A percentile compares a stretch with the other conserved stretches of the same genome.
Conservation (phyloP, 30 jellyfish, hydroid and myxozoan genomes). For the Turritopsis dohrnii region DNA sequence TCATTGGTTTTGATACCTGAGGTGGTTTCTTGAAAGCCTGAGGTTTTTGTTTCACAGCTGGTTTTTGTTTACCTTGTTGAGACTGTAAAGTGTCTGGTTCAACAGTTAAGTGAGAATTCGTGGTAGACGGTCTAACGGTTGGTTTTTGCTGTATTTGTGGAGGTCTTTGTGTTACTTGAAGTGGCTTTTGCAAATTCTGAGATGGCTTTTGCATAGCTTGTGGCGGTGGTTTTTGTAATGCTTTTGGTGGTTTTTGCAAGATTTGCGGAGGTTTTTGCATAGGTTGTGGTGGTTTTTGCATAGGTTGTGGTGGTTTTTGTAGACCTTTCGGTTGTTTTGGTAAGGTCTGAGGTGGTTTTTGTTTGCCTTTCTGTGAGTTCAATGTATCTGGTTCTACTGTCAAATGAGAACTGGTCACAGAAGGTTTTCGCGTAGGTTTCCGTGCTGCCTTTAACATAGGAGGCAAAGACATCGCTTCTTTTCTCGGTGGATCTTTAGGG, state of each 20-base stretch:
- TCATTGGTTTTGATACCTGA: not conserved
- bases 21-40: not conserved
- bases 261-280: not conserved
- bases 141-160: conserved; percentile 9
- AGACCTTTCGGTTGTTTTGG: not conserved
- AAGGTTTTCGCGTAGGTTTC: not conserved
- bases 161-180: not conserved
- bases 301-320: not conserved
- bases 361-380: not conserved
- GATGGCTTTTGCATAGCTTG: not conserved
- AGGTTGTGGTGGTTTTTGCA: not conserved
- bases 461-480: not conserved
- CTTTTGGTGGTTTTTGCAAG: not conserved
- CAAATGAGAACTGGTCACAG: not conserved
- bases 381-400: not conserved
- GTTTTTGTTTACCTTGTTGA: not conserved
- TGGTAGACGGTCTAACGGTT: not conserved
- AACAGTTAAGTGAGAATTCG: not conserved
- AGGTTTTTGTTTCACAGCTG: not conserved
- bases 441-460: not conserved
- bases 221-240: conserved; percentile 4
- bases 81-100: not conserved
- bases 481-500: not conserved
- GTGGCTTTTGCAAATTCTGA: not conserved
- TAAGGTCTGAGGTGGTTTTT: not conserved